A percentile compares a stretch with the other conserved stretches of the same genome.
phyloP scores from a whole-genome alignment of 1,140 invertebrate genomes.

The Trissolcus basalis region DNA sequence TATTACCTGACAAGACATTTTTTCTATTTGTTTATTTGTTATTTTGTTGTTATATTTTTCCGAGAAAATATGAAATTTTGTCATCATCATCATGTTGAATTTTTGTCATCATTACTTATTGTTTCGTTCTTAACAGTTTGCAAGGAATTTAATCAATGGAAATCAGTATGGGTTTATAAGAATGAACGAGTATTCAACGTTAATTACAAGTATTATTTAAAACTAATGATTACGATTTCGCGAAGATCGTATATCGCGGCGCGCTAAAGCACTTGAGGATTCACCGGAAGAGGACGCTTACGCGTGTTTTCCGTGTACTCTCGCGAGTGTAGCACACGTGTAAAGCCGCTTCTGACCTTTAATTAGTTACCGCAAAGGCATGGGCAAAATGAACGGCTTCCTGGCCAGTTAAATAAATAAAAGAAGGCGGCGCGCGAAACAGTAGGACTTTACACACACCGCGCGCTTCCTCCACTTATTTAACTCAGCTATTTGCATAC shows the following conservation, averaged over 20 bases:
- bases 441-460: too few species aligned
- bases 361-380: constrained; percentile 70
- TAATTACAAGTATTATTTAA: constrained; percentile 50
- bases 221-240: constrained; percentile 45
- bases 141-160: constrained; percentile 8
- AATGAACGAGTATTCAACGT: constrained; percentile 19
- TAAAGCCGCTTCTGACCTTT: constrained; percentile 68
- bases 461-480: too few species aligned
- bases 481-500: too few species aligned
- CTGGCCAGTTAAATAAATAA: constrained; percentile 72
- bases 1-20: too few species aligned
- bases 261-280: constrained; percentile 56
- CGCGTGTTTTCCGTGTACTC: constrained; percentile 57
- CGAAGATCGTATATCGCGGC: constrained; percentile 60
- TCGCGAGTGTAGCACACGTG: constrained; percentile 54
- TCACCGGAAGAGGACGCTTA: constrained; percentile 67
- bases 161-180: neutral
- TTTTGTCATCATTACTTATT: too few species aligned
- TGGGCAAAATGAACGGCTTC: constrained; percentile 69
- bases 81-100: too few species aligned
- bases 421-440: constrained; percentile 61
- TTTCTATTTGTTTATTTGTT: too few species aligned
- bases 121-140: too few species aligned
- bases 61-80: too few species aligned
- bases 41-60: too few species aligned